These are phyloP conservation scores for Volucella zonaria DNA, from an alignment of 2,888 invertebrate species.

Conservation along the genomic window DNA sequence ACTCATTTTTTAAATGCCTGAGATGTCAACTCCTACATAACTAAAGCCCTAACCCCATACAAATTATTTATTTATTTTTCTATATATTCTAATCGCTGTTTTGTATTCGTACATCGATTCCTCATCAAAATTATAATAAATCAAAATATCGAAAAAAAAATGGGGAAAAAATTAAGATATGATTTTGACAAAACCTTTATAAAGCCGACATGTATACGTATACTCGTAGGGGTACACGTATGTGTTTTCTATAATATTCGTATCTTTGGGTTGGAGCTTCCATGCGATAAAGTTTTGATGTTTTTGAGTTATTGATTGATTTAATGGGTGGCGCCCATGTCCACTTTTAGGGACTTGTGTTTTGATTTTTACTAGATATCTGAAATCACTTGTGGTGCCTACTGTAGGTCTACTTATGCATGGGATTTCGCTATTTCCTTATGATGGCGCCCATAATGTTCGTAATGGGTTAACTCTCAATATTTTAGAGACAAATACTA, in stretches of 20 bases:
- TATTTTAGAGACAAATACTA: background rate
- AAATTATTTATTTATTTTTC: no score
- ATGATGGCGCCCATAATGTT: constrained; percentile 13
- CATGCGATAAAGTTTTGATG: constrained; percentile 27
- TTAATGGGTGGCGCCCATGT: constrained; percentile 34
- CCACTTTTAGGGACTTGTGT: constrained; percentile 1
- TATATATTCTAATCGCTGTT: no score
- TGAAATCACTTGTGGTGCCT: background rate
- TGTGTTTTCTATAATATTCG: no score
- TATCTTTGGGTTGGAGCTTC: no score
- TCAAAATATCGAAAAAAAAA: no score
- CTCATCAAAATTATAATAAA: constrained; percentile 8
- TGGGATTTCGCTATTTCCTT: constrained; percentile 15
- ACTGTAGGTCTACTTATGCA: background rate
- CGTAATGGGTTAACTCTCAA: background rate
- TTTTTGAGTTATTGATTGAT: constrained; percentile 43
- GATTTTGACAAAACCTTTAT: constrained; percentile 35
- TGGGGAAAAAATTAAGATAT: constrained; percentile 7
- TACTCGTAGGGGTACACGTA: background rate
- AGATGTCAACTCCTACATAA: no score
- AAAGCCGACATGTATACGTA: constrained; percentile 12
- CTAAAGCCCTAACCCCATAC: no score
- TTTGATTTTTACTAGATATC: constrained; percentile 5
- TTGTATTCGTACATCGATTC: background rate
- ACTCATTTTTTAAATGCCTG: no score